A percentile compares a stretch with the other conserved stretches of the same genome.
Conservation (phyloP, 2,113 vertebrate species). For the Microcebus griseorufus region DNA sequence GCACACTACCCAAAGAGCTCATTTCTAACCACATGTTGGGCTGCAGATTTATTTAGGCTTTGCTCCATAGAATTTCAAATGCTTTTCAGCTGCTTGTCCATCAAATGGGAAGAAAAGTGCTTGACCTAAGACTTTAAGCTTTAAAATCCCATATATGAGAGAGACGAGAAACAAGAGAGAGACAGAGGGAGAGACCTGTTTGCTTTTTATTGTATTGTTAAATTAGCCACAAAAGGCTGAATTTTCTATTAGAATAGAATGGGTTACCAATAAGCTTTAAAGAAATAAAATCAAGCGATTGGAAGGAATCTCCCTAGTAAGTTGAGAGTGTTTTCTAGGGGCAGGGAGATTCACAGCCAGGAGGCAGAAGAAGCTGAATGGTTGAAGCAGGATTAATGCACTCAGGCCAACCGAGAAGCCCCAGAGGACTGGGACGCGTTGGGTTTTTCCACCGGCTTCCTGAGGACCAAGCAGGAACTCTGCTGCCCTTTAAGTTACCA, state of each 20-base stretch:
- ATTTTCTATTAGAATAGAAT: slow-evolving; percentile 20
- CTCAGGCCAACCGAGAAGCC: slow-evolving; percentile 43
- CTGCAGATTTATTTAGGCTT: not conserved
- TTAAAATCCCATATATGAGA: not conserved
- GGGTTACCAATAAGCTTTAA: not conserved
- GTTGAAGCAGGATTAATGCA: slow-evolving; percentile 69
- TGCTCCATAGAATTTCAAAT: not conserved
- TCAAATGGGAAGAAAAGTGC: not conserved
- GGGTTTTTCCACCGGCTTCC: slow-evolving; percentile 73
- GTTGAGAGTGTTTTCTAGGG: slow-evolving; percentile 38
- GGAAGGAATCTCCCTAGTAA: slow-evolving; percentile 54
- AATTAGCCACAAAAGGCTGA: not conserved
- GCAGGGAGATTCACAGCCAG: slow-evolving; percentile 71
- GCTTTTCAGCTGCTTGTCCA: not conserved
- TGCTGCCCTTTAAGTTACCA: slow-evolving; percentile 59
- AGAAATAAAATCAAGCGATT: not conserved
- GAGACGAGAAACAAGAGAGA: not conserved
- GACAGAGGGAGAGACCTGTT: not conserved
- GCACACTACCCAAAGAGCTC: not conserved
- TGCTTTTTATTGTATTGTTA: not conserved
- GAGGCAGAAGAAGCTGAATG: slow-evolving; percentile 63
- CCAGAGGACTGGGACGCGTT: not conserved
- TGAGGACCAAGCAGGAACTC: slow-evolving; percentile 28
- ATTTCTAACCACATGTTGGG: not conserved
- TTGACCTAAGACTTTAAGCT: not conserved